Conservation (phyloP, 1,140 invertebrate genomes). For the Caenorhabditis latens region DNA sequence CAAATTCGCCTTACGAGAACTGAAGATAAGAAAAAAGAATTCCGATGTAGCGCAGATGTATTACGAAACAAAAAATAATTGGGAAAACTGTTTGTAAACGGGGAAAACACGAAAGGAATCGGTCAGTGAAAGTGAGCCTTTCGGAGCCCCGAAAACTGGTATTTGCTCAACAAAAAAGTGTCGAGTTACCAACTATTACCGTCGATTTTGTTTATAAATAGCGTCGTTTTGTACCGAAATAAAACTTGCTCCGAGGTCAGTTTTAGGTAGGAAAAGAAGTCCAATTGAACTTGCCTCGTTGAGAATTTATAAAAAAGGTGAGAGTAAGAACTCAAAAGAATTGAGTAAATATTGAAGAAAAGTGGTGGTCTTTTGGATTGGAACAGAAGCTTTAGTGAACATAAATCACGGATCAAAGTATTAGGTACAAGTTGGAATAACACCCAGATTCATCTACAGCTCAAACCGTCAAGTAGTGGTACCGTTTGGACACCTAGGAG, state of each 20-base stretch:
- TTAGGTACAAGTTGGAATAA: no score
- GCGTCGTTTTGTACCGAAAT: conserved; percentile 6
- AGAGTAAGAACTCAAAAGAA: neutral
- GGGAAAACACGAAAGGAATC: neutral
- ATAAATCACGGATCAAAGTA: neutral
- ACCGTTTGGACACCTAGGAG: no score
- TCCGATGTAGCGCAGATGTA: no score
- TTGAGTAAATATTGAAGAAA: neutral
- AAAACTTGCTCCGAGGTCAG: neutral
- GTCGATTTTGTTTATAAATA: conserved; percentile 46
- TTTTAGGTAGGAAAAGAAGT: neutral
- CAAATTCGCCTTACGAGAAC: no score
- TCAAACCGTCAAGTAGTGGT: no score
- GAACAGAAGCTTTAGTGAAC: neutral
- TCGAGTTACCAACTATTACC: conserved; percentile 51
- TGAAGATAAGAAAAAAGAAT: no score
- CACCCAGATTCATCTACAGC: no score
- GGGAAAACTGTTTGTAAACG: no score
- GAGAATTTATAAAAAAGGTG: neutral
- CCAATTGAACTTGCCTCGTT: conserved; percentile 4
- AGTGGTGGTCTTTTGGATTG: conserved; percentile 17
- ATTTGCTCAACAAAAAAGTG: conserved; percentile 50
- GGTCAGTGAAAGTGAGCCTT: conserved; percentile 27
- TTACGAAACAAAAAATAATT: no score
- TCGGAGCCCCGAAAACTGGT: conserved; percentile 37